Evolutionary conservation across 2,113 vertebrate genomes (phyloP).

Genomic region (Empidonax traillii): DNA sequence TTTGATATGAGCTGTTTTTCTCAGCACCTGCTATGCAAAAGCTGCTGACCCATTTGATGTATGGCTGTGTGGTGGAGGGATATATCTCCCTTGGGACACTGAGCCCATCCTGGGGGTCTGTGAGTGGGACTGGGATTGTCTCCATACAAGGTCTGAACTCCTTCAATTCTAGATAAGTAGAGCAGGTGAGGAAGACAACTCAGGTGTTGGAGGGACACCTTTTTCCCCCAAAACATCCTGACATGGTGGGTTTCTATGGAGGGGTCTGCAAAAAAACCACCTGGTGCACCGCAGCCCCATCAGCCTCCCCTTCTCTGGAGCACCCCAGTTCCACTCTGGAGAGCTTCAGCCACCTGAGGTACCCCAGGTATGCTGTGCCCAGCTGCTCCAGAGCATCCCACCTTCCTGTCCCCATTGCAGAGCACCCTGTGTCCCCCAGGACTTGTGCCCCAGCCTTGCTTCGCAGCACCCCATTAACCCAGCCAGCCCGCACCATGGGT

Average conservation of each 20-base stretch:
- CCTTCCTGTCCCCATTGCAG: background rate
- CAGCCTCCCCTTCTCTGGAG: background rate
- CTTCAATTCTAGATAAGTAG: background rate
- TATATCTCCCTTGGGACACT: background rate
- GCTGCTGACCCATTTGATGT: background rate
- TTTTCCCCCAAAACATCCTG: background rate
- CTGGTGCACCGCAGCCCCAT: background rate
- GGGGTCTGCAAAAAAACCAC: background rate
- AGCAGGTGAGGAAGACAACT: background rate
- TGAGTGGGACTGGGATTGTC: background rate
- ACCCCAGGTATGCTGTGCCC: background rate
- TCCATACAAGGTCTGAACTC: background rate
- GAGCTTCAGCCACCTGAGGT: background rate
- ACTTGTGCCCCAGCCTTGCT: background rate
- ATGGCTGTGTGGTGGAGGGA: fast-evolving
- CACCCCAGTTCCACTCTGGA: background rate
- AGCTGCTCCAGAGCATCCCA: background rate
- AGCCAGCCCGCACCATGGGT: fast-evolving
- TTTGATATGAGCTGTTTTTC: background rate
- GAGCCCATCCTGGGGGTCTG: background rate
- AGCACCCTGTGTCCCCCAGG: background rate
- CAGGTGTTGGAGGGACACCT: fast-evolving
- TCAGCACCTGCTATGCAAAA: background rate
- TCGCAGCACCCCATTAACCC: too few relatives aligned
- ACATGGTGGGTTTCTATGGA: fast-evolving